These are phyloP conservation scores for Pseudomyrmex cubaensis DNA, from an alignment of 1,140 invertebrate species.

Conservation along the genomic window DNA sequence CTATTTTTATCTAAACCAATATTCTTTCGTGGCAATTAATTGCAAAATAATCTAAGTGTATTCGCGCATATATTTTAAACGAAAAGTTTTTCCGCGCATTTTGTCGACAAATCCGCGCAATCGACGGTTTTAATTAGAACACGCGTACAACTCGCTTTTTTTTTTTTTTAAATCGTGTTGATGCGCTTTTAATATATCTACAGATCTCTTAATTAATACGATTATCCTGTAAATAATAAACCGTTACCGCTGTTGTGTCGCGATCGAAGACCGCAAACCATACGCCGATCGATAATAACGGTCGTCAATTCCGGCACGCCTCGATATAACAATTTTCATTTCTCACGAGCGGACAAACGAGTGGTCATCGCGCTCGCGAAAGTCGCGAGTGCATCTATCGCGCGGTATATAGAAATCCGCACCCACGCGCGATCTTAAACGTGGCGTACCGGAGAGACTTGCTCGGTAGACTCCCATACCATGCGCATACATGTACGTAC, in stretches of 20 bases:
- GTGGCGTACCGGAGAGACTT: neutral
- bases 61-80: too few relatives aligned
- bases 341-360: slow-evolving; percentile 28
- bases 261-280: neutral
- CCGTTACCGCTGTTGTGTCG: neutral
- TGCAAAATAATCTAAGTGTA: neutral
- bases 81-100: too few relatives aligned
- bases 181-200: too few relatives aligned
- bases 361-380: slow-evolving; percentile 16
- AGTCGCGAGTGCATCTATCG: slow-evolving; percentile 42
- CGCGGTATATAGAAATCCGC: slow-evolving; percentile 47
- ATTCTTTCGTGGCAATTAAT: slow-evolving; percentile 11
- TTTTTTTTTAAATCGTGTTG: neutral
- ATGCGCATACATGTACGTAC: neutral
- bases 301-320: slow-evolving; percentile 8
- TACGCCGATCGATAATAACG: neutral
- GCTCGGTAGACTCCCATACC: slow-evolving; percentile 19
- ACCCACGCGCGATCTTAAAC: slow-evolving; percentile 51
- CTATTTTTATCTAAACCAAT: neutral
- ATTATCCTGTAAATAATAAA: neutral
- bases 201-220: neutral
- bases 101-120: too few relatives aligned
- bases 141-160: neutral
- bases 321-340: slow-evolving; percentile 34
- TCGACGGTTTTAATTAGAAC: too few relatives aligned